Evolutionary conservation across 2,797 vertebrate species (phyloP).

Genomic region (Poecilia wingei): DNA sequence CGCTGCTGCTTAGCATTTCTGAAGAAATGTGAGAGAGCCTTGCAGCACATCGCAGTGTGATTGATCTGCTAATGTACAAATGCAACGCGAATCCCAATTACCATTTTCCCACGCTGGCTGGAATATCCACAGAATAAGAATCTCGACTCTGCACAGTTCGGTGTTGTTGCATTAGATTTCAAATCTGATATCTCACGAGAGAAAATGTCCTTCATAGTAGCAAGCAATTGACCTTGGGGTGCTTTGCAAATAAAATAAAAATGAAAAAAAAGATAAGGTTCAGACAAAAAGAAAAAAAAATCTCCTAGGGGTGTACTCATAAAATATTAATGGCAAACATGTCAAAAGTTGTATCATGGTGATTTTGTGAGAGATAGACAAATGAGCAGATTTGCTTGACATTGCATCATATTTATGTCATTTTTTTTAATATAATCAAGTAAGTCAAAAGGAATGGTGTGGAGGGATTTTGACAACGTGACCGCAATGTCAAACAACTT

Average conservation of each 20-base stretch:
- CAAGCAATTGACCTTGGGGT: constrained; percentile 48
- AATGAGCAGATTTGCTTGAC: constrained; percentile 74
- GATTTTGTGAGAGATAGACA: constrained; percentile 66
- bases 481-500: constrained; percentile 39
- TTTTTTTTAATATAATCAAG: constrained; percentile 65
- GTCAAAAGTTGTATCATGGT: constrained; percentile 64
- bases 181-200: constrained; percentile 13
- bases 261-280: constrained; percentile 38
- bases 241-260: constrained; percentile 14
- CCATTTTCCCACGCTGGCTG: constrained; percentile 27
- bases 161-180: constrained; percentile 7
- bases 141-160: background rate
- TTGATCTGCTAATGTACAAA: constrained; percentile 38
- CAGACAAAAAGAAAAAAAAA: constrained; percentile 28
- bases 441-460: constrained; percentile 51
- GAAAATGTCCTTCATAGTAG: constrained; percentile 40
- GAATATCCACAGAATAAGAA: constrained; percentile 3
- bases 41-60: constrained; percentile 19
- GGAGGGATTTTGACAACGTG: constrained; percentile 40
- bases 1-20: constrained; percentile 30
- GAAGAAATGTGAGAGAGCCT: constrained; percentile 34
- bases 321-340: constrained; percentile 69
- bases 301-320: constrained; percentile 49
- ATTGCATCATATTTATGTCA: constrained; percentile 69
- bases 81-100: constrained; percentile 10